Percentiles rank a stretch among this genome's conserved stretches.
phyloP scores from a whole-genome alignment of 1,140 invertebrate genomes.

The Drosophila suzukii region DNA sequence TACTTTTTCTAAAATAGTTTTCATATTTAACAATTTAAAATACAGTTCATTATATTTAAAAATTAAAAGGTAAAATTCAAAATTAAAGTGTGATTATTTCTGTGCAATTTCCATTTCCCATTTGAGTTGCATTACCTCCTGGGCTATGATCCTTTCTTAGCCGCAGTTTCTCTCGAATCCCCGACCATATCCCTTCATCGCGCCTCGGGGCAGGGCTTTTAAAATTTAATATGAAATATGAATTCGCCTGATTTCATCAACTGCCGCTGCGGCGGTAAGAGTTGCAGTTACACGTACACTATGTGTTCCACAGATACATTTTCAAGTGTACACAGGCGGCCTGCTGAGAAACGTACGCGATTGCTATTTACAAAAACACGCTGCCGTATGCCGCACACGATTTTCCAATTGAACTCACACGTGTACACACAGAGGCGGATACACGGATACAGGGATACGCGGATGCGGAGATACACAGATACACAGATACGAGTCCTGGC shows the following conservation, averaged over 20 bases:
- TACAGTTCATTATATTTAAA: neutral
- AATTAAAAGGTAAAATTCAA: neutral
- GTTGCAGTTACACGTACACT: conserved; percentile 13
- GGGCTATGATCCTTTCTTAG: neutral
- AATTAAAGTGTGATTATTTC: neutral
- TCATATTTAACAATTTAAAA: too few species aligned
- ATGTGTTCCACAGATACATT: conserved; percentile 46
- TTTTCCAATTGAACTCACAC: conserved; percentile 84
- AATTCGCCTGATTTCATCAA: conserved; percentile 47
- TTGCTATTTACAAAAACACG: conserved; percentile 69
- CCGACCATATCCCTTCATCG: neutral
- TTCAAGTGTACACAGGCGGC: conserved; percentile 34
- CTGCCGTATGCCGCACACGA: conserved; percentile 80
- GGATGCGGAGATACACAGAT: conserved; percentile 33
- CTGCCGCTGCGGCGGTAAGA: conserved; percentile 29
- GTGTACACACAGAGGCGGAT: conserved; percentile 54
- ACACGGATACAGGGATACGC: conserved; percentile 25
- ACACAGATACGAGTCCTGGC: conserved; percentile 9
- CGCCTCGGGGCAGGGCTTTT: conserved; percentile 14
- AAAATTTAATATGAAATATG: conserved; percentile 55
- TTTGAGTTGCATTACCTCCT: neutral
- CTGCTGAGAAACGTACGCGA: conserved; percentile 51
- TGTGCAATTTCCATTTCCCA: neutral
- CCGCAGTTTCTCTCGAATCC: neutral
- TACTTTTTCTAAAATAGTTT: too few species aligned